Percentiles rank a stretch among this genome's conserved stretches.
Evolutionary conservation across 2,888 invertebrate species (phyloP).

Genomic region (Pachliopta kotzebuea): DNA sequence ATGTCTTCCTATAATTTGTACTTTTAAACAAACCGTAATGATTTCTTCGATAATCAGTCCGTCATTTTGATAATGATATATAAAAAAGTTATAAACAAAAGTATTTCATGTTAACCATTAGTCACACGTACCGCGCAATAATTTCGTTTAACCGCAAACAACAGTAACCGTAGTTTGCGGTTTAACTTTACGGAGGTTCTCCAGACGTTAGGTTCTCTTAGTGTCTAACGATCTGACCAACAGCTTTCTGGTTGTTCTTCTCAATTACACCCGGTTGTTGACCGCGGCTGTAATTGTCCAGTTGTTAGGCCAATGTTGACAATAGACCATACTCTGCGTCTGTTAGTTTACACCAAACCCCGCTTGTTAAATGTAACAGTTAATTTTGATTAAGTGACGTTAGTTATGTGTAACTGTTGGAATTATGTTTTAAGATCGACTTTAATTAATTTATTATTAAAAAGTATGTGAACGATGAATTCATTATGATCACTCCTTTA

Average conservation of each 20-base stretch:
- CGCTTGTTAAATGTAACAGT: conserved; percentile 17
- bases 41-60: no score
- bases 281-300: conserved; percentile 45
- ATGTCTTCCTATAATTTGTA: no score
- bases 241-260: conserved; percentile 33
- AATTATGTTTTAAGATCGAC: background rate
- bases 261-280: conserved; percentile 44
- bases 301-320: conserved; percentile 5
- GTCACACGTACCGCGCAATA: background rate
- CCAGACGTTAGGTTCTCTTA: conserved; percentile 23
- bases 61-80: no score
- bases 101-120: no score
- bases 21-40: no score
- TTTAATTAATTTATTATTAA: no score
- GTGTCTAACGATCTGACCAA: conserved; percentile 35
- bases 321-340: background rate
- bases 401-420: background rate
- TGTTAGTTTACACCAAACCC: conserved; percentile 7
- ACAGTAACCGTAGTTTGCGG: conserved; percentile 30
- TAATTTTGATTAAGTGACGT: background rate
- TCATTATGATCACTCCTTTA: no score
- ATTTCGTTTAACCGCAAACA: conserved; percentile 10
- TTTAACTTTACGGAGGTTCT: conserved; percentile 31
- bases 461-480: no score
- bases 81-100: no score